phyloP scores from a whole-genome alignment of 1,140 invertebrate genomes.

The Zophobas atratus region DNA sequence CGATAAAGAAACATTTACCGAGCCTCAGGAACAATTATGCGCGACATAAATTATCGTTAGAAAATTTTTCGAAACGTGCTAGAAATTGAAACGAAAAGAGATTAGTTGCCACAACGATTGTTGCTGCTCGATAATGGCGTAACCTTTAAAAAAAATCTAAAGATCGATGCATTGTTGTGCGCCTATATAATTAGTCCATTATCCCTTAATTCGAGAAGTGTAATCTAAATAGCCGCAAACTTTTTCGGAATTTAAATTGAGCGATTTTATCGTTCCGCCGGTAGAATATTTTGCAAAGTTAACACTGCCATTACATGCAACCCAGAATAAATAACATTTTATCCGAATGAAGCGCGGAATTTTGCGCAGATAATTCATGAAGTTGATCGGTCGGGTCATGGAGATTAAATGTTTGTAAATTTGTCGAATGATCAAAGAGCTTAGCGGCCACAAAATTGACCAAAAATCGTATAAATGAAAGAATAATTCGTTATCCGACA shows the following conservation, averaged over 20 bases:
- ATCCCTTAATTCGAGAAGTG: neutral
- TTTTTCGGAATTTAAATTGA: conserved; percentile 1
- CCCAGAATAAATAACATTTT: conserved; percentile 21
- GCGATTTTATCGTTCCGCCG: neutral
- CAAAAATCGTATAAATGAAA: neutral
- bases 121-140: no score
- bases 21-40: no score
- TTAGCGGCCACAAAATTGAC: neutral
- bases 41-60: no score
- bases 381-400: conserved; percentile 7
- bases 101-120: no score
- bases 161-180: no score
- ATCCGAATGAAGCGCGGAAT: conserved; percentile 3
- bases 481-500: conserved; percentile 14
- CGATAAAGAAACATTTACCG: no score
- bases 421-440: conserved; percentile 2
- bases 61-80: no score
- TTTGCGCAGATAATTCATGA: conserved; percentile 1
- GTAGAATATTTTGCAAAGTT: conserved; percentile 2
- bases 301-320: conserved; percentile 5
- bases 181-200: no score
- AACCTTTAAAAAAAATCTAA: no score
- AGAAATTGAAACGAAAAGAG: no score
- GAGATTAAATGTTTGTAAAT: conserved; percentile 11
- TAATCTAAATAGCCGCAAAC: conserved; percentile 3